These are phyloP conservation scores for Acromyrmex echinatior DNA, from an alignment of 1,140 invertebrate species.

Conservation along the genomic window DNA sequence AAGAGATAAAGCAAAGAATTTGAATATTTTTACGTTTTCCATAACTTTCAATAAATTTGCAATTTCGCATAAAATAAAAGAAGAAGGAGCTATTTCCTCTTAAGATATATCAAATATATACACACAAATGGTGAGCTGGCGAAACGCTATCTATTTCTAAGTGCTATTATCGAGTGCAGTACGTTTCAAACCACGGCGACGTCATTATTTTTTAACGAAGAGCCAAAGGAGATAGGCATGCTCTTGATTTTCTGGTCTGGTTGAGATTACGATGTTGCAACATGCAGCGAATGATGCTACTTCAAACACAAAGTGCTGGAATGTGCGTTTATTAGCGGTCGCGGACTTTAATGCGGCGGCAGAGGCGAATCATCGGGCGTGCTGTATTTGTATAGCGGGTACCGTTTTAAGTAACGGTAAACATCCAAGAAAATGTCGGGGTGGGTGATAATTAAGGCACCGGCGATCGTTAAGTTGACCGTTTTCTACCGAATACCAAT, in stretches of 20 bases:
- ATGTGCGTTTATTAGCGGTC: constrained; percentile 70
- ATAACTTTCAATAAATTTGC: too few species aligned
- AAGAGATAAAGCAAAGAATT: not conserved
- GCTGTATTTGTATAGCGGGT: constrained; percentile 66
- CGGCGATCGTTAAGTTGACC: constrained; percentile 7
- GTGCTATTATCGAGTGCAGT: not conserved
- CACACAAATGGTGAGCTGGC: too few species aligned
- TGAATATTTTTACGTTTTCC: not conserved
- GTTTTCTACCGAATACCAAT: not conserved
- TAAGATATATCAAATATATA: too few species aligned
- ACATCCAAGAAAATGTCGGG: constrained; percentile 39
- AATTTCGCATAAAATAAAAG: too few species aligned
- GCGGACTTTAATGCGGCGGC: constrained; percentile 55
- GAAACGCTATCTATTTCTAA: too few species aligned
- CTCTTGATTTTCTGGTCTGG: constrained; percentile 69
- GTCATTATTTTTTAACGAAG: constrained; percentile 58
- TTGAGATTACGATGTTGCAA: constrained; percentile 44
- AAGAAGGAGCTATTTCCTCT: too few species aligned
- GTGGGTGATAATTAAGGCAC: constrained; percentile 67
- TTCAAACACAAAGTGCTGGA: constrained; percentile 65
- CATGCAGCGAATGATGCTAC: constrained; percentile 48
- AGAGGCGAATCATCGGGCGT: constrained; percentile 63
- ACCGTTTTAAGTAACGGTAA: constrained; percentile 71
- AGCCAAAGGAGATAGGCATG: constrained; percentile 26
- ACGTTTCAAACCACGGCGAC: constrained; percentile 24